A percentile compares a stretch with the other conserved stretches of the same genome.
Conservation (phyloP, 2,113 vertebrate species). For the Trichechus manatus region DNA sequence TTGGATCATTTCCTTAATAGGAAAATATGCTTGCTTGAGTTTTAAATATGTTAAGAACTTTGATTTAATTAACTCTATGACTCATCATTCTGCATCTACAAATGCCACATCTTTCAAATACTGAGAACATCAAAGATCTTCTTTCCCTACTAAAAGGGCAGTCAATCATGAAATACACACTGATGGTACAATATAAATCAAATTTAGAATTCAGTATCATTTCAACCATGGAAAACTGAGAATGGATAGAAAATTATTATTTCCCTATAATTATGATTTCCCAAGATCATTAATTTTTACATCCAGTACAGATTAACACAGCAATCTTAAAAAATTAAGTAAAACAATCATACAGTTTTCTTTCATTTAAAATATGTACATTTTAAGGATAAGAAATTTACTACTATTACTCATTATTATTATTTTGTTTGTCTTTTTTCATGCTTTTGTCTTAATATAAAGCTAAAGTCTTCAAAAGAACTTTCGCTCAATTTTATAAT, state of each 20-base stretch:
- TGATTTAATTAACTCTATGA: constrained; percentile 51
- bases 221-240: neutral
- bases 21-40: neutral
- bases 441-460: neutral
- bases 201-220: neutral
- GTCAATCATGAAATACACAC: neutral
- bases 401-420: neutral
- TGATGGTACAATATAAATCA: neutral
- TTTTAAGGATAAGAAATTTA: neutral
- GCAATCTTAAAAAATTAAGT: neutral
- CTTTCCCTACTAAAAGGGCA: neutral
- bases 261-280: neutral
- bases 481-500: neutral
- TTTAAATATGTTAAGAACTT: constrained; percentile 29
- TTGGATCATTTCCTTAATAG: constrained; percentile 28
- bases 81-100: constrained; percentile 24
- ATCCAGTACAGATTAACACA: neutral
- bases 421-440: neutral
- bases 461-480: constrained; percentile 18
- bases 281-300: constrained; percentile 1
- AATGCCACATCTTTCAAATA: neutral
- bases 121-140: neutral
- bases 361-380: constrained; percentile 40
- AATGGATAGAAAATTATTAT: neutral
- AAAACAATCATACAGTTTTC: neutral